These are phyloP conservation scores for Itoplectis maculator DNA, from an alignment of 2,888 invertebrate genomes.

Conservation along the genomic window DNA sequence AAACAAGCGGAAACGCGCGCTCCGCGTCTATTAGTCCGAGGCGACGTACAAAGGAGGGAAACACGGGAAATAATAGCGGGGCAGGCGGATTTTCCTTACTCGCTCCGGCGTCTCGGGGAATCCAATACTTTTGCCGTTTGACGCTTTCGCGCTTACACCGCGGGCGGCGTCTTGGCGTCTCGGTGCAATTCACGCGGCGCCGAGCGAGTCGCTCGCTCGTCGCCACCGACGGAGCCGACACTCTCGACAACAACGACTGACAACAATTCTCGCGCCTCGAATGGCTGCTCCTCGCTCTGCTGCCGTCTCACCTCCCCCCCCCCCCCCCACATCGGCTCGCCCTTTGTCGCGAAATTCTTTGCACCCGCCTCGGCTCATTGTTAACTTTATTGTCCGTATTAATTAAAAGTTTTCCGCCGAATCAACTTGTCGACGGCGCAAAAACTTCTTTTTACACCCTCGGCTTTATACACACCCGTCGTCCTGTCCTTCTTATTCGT, in stretches of 20 bases:
- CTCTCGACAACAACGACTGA: conserved; percentile 79
- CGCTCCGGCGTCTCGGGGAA: conserved; percentile 20
- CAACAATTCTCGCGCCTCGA: conserved; percentile 77
- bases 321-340: conserved; percentile 47
- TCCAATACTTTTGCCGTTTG: conserved; percentile 50
- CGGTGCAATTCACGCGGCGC: conserved; percentile 18
- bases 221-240: conserved; percentile 63
- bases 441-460: conserved; percentile 11
- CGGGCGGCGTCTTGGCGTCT: conserved; percentile 2
- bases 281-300: background rate
- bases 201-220: conserved; percentile 29
- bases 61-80: background rate
- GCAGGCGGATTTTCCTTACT: conserved; percentile 42
- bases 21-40: conserved; percentile 12
- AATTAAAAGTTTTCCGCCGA: conserved; percentile 79
- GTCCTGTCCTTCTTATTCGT: no score
- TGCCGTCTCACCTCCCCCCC: conserved; percentile 25
- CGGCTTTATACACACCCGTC: no score
- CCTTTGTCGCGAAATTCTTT: conserved; percentile 64
- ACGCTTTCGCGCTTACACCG: conserved; percentile 45
- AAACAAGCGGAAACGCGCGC: no score
- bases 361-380: conserved; percentile 59
- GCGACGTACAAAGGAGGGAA: background rate
- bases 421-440: conserved; percentile 48
- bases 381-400: conserved; percentile 76